A percentile compares a stretch with the other conserved stretches of the same genome.
These are phyloP conservation scores for Leucosticte australis DNA, from an alignment of 2,113 vertebrate genomes.

Conservation along the genomic window DNA sequence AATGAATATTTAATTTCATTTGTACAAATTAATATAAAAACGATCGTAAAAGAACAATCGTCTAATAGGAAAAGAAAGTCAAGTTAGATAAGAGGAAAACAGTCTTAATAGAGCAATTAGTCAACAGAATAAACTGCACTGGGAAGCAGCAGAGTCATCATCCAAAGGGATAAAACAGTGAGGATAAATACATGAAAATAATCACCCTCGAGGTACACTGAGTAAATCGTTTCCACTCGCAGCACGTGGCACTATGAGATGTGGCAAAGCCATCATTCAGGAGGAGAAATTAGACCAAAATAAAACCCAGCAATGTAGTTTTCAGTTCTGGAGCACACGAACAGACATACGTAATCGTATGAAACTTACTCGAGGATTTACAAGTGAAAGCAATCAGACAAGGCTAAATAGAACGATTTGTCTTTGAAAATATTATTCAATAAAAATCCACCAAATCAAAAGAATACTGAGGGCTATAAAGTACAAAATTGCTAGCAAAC, in stretches of 20 bases:
- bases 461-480: background rate
- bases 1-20: constrained; percentile 44
- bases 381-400: background rate
- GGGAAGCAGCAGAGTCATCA: constrained; percentile 2
- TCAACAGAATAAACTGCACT: constrained; percentile 12
- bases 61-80: constrained; percentile 40
- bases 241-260: background rate
- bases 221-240: background rate
- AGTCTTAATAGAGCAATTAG: constrained; percentile 49
- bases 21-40: constrained; percentile 26
- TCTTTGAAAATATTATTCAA: background rate
- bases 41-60: constrained; percentile 26
- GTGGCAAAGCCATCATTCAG: background rate
- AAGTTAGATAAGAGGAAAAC: constrained; percentile 35
- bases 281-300: background rate
- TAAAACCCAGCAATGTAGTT: background rate
- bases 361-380: background rate
- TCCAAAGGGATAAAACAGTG: background rate
- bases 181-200: background rate
- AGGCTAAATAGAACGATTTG: background rate
- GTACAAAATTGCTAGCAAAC: background rate
- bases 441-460: background rate
- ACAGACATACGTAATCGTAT: fast-evolving
- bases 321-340: background rate
- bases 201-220: background rate